Base-by-base conservation (phyloP, 1,140 invertebrate genomes). In the Drosophila pallidifrons region DNA sequence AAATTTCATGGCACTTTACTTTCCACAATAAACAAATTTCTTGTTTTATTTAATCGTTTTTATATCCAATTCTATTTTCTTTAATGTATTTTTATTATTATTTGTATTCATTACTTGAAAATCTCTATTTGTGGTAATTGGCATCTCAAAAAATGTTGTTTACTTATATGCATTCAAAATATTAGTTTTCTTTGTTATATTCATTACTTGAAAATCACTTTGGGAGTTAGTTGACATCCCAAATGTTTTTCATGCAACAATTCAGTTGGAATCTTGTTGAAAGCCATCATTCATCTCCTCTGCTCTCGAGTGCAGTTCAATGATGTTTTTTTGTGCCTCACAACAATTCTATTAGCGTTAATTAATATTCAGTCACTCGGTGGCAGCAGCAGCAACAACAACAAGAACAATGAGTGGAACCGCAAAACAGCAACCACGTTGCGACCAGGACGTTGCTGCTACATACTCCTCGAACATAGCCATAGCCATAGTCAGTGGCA, bases 341-440 rank as follows among this genome's bases (percentile, higher is more conserved):
- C 58, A 78, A 83, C 85, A 71, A 75, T 88, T 88, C 85, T 88
- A 89, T 88, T 88, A 88, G 74, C 80, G 77, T 83, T 88, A 88
- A 88, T 88, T 88, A 88, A 83, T 88, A 88, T 88, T 88, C 83
- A 89, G 70, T 63, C 68, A 78, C 46, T 61, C 59, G 63, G 38
- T 43, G 61, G 65, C 63, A n/a, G 28, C 52, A 46, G 16, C 61
- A 73, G 13, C 38, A 58, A 66, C 54, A 61, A 28, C 67, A 52
- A 43, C 38, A 58, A 66, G 35, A 61, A 28, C 67, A 52, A 43
- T 5, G 30, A 47, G 28, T 13, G 59, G 67, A 77, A 72, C 80
- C 83, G 64, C 80, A 88, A 80, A 83, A 45, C 51, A 57, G 54
- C 57, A 63, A 69, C 65, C 64, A 61, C 57, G 55, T 51, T 76